These are phyloP conservation scores for Aphelenchoides fujianensis DNA, from an alignment of 1,140 invertebrate genomes.

Conservation along the genomic window DNA sequence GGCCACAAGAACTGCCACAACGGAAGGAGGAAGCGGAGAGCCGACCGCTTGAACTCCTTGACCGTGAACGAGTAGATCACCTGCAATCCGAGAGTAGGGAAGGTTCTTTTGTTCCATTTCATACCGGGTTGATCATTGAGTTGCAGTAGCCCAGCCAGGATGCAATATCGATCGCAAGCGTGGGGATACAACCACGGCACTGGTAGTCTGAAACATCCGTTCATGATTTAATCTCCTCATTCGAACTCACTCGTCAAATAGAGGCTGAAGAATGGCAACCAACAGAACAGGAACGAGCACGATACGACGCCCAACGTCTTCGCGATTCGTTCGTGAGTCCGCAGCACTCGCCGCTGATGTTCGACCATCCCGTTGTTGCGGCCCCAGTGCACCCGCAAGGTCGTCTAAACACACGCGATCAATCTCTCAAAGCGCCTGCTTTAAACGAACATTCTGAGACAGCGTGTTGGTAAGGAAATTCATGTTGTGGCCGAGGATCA, in stretches of 20 bases:
- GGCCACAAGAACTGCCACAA: slow-evolving; percentile 47
- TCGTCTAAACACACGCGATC: slow-evolving; percentile 56
- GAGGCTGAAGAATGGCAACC: slow-evolving; percentile 66
- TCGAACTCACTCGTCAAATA: slow-evolving; percentile 62
- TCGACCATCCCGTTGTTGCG: slow-evolving; percentile 62
- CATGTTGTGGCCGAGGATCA: slow-evolving; percentile 62
- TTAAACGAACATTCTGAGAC: slow-evolving; percentile 30
- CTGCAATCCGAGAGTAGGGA: no score
- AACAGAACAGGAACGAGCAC: slow-evolving; percentile 65
- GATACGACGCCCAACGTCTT: slow-evolving; percentile 66
- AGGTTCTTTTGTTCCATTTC: no score
- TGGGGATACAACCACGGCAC: slow-evolving; percentile 54
- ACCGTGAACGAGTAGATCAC: slow-evolving; percentile 63
- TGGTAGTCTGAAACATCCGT: slow-evolving; percentile 48
- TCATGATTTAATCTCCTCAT: slow-evolving; percentile 19
- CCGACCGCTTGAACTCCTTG: slow-evolving; percentile 62
- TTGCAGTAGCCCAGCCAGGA: slow-evolving; percentile 63
- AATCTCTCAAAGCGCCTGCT: not conserved
- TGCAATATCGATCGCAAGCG: slow-evolving; percentile 59
- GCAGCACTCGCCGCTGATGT: slow-evolving; percentile 56
- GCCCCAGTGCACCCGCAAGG: slow-evolving; percentile 59
- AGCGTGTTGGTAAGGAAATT: slow-evolving; percentile 59
- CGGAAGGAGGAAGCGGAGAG: slow-evolving; percentile 52
- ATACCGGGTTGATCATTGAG: slow-evolving; percentile 61
- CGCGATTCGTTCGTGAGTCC: slow-evolving; percentile 65